Conservation (phyloP, 2,113 vertebrate genomes). For the Acrocephalus arundinaceus region DNA sequence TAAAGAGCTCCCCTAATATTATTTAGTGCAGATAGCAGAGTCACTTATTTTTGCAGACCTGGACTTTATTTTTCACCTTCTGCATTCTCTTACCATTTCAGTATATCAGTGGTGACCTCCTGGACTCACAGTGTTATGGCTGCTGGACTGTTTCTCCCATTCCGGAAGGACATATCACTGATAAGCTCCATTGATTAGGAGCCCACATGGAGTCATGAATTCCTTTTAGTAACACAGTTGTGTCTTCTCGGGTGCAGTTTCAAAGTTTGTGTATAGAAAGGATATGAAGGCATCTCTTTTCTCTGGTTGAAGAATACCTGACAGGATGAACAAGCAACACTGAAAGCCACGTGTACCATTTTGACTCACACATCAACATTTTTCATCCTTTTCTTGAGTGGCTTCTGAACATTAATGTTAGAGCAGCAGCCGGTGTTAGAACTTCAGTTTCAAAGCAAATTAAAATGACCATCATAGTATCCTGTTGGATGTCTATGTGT, state of each 20-base stretch:
- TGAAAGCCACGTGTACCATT: neutral
- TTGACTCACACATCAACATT: neutral
- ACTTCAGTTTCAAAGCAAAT: neutral
- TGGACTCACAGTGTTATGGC: fast-evolving
- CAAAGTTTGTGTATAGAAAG: neutral
- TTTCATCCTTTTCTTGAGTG: neutral
- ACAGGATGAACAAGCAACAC: neutral
- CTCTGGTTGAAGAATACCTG: neutral
- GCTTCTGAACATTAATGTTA: neutral
- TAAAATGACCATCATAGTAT: neutral
- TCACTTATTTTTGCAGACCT: neutral
- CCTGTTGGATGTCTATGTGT: fast-evolving
- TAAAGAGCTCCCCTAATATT: neutral
- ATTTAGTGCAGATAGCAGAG: neutral
- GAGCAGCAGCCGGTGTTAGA: neutral
- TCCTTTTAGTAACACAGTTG: neutral
- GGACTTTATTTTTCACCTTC: neutral
- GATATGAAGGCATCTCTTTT: neutral
- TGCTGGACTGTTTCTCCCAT: neutral
- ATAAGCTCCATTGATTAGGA: neutral
- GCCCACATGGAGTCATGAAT: neutral
- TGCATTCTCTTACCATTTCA: neutral
- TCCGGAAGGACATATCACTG: neutral
- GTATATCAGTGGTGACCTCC: neutral
- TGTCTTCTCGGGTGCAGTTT: neutral